Evolutionary conservation across 2,797 vertebrate genomes (phyloP), one percentile per base, ranked within the genome.

Genomic region (Schizopygopsis malacanthus): DNA sequence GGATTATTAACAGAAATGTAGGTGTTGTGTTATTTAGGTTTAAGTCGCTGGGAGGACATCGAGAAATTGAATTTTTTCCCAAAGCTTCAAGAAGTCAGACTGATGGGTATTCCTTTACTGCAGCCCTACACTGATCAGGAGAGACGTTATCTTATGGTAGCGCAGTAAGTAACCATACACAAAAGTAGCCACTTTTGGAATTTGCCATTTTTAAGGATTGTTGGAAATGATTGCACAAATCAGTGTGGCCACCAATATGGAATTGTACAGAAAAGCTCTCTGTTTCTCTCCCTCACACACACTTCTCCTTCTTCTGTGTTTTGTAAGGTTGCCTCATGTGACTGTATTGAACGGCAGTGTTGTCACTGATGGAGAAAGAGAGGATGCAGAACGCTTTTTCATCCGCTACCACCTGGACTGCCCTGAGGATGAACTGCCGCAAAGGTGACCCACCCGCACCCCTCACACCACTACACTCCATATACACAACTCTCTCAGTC

Each of bases 361-460:
- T 6, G 96, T 99, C 87, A 96, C 94, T 0, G 92, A 96, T 0
- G 96, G 96, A 2, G 98, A 99, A 87, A 96, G 98, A 28, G 98
- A 99, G 91, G 98, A 98, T 79, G 97, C 98, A 0, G 98, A 99
- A 92, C 95, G 98, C n/a, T 98, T 99, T 93, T 99, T 99, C 92
- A 97, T 99, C 90, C 96, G 98, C 41, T 97, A 97, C 70, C 96
- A 97, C 91, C 95, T 97, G 90, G 96, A 97, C 89, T 93, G 92
- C 75, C 96, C 97, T 0, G 95, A 97, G 67, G 96, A 97, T 86
- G 96, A 98, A 86, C 96, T 96, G 0, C 97, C 98, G 1, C 93
- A 95, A 94, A 98, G 98, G 98, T 99, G 91, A 71, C 18, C 7
- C 13, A 65, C 13, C 12, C 2, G 9, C 45, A n/a, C 33, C 15